Base-by-base conservation (phyloP, 2,113 vertebrate genomes). In the Gorsachius goisagi region DNA sequence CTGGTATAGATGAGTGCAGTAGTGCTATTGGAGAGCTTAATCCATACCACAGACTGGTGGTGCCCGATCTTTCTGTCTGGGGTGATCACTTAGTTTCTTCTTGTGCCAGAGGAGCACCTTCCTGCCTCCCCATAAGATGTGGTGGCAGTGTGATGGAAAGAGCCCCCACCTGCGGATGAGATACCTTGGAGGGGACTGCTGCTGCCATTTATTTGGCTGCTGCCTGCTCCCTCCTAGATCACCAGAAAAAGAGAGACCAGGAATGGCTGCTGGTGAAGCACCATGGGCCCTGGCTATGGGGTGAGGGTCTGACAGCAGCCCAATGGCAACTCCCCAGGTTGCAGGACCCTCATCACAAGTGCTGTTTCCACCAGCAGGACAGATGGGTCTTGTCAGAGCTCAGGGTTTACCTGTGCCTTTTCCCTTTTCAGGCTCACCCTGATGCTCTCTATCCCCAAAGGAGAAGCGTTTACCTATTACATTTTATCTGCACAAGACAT, bases 161-260 rank as follows among this genome's bases (percentile, higher is more conserved):
- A 37, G 12, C 5, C 5, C 5, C 7, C 9, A n/a, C 16, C 18
- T 33, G 11, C 2, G 0, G 15, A 33, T 56, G 23, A 0, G 2
- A 3, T 66, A n/a, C 20, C 37, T 55, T 0, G 0, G 12, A 63
- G 22, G 11, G 1, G 11, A 23, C 62, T 49, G 15, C 60, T 69
- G 49, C 35, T 60, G 50, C 35, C 7, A 1, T 47, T 85, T 35
- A 4, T 80, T 56, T 71, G 50, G 6, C 66, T 89, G 66, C 63
- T 91, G 59, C 37, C 39, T 50, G 22, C 22, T 87, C 20, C 23
- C 15, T 91, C 26, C 27, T 55, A 8, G 2, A 11, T 45, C 33
- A 21, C 15, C 5, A 9, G 37, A 21, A n/a, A 27, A 77, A 58
- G 59, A 27, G 20, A 49, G n/a, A 27, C 35, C 47, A 39, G 11